phyloP scores from a whole-genome alignment of 2,888 invertebrate genomes.

The Saturnia japonica region DNA sequence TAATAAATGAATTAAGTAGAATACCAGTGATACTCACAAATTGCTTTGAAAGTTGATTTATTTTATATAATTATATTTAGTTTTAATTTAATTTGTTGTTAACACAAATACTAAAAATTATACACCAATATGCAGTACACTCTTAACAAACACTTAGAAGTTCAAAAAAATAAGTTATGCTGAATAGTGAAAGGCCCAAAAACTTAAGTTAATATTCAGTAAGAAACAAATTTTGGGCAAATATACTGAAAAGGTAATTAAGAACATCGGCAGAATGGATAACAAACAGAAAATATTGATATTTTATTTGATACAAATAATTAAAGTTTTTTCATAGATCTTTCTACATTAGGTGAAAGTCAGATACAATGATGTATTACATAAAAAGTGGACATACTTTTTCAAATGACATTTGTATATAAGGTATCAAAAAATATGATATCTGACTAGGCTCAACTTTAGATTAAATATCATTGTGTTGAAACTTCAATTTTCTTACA shows the following conservation, averaged over 20 bases:
- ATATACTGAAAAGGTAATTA: neutral
- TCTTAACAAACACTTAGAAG: neutral
- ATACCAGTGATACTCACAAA: neutral
- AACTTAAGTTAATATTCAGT: neutral
- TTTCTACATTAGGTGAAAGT: neutral
- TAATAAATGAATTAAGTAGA: neutral
- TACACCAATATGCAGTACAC: neutral
- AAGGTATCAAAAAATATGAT: constrained; percentile 6
- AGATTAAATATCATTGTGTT: no score
- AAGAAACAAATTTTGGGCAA: neutral
- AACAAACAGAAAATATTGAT: neutral
- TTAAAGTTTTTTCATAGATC: neutral
- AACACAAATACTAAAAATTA: neutral
- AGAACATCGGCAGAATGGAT: neutral
- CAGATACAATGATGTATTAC: neutral
- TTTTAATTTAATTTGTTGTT: neutral
- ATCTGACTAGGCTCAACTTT: no score
- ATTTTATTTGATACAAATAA: neutral
- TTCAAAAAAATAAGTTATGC: neutral
- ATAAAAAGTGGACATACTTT: neutral
- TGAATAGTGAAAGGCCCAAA: neutral
- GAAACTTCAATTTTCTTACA: no score
- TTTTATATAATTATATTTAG: neutral
- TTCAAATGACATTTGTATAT: neutral
- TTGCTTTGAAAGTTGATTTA: neutral